Conservation (phyloP, 2,797 vertebrate species). For the Loris lydekkerianus region DNA sequence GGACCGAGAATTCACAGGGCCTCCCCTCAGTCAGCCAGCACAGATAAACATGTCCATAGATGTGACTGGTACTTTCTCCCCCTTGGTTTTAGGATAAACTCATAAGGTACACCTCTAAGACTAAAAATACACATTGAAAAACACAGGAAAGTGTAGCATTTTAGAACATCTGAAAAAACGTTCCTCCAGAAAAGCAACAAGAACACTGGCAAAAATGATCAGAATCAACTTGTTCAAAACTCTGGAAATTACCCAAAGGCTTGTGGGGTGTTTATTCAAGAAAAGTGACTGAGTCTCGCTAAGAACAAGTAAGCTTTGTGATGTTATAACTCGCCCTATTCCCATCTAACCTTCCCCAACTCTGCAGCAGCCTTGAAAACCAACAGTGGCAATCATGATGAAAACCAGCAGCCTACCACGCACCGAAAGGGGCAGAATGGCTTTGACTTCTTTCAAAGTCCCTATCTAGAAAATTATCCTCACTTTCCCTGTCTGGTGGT, state of each 20-base stretch:
- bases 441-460: neutral
- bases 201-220: neutral
- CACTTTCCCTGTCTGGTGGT: neutral
- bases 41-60: neutral
- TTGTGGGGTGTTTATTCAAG: neutral
- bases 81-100: slow-evolving; percentile 9
- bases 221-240: slow-evolving; percentile 6
- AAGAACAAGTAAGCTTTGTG: neutral
- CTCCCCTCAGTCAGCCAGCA: neutral
- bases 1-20: neutral
- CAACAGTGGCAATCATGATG: neutral
- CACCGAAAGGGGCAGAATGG: neutral
- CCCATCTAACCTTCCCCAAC: neutral
- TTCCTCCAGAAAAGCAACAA: neutral
- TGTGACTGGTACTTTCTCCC: neutral
- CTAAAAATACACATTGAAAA: slow-evolving; percentile 3
- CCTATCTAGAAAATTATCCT: neutral
- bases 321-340: neutral
- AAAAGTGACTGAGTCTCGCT: neutral
- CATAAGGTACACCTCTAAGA: neutral
- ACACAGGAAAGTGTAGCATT: neutral
- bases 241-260: neutral
- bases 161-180: neutral
- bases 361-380: neutral
- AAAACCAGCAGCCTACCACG: neutral